Conservation (phyloP, 2,888 invertebrate genomes). For the Zootermopsis nevadensis region DNA sequence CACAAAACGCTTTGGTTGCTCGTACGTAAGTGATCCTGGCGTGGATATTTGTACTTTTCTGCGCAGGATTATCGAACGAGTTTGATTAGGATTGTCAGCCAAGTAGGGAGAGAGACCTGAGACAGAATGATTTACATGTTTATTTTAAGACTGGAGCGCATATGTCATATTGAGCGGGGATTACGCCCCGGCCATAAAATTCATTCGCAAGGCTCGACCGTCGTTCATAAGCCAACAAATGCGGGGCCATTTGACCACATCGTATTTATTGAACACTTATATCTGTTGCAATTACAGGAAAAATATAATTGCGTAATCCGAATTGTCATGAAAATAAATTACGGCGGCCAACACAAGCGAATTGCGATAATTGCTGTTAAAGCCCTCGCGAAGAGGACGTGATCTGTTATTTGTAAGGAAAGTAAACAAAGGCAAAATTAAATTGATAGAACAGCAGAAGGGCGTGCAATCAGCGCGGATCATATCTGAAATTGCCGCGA, state of each 20-base stretch:
- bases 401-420: background rate
- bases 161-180: constrained; percentile 18
- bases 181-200: constrained; percentile 28
- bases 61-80: background rate
- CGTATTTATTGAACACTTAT: constrained; percentile 36
- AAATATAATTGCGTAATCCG: constrained; percentile 36
- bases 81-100: background rate
- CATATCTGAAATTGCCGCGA: background rate
- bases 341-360: background rate
- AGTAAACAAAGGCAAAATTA: background rate
- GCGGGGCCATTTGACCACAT: constrained; percentile 21
- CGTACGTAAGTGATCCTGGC: background rate
- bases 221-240: constrained; percentile 25
- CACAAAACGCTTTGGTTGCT: background rate
- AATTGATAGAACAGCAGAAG: background rate
- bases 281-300: constrained; percentile 20
- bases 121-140: constrained; percentile 28
- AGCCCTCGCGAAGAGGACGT: background rate
- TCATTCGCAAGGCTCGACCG: constrained; percentile 1
- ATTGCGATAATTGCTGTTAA: background rate
- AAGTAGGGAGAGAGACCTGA: background rate
- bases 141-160: constrained; percentile 2
- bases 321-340: constrained; percentile 38
- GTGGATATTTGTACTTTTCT: background rate
- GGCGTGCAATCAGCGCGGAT: background rate